phyloP scores from a whole-genome alignment of 2,888 invertebrate genomes.

The Cheiracanthium punctorium region DNA sequence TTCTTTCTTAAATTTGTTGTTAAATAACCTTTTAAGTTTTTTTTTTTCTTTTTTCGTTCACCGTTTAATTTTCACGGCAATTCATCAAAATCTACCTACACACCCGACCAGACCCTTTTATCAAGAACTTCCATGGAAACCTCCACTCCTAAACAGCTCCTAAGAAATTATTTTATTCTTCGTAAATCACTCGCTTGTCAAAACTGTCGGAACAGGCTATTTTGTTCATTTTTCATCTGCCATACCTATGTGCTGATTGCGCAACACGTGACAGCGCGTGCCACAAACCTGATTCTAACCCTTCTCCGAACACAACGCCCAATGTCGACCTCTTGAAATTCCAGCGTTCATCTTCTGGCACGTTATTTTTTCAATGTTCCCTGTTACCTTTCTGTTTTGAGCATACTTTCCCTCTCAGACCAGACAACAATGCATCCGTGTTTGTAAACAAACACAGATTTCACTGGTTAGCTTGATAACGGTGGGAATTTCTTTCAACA shows the following conservation, averaged over 20 bases:
- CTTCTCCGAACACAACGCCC: conserved; percentile 8
- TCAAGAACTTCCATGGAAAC: too few relatives aligned
- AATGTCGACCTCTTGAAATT: neutral
- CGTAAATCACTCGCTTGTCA: neutral
- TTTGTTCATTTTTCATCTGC: neutral
- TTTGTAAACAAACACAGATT: neutral
- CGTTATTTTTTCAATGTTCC: neutral
- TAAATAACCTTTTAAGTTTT: too few relatives aligned
- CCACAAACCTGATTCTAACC: conserved; percentile 11
- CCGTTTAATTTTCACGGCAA: too few relatives aligned
- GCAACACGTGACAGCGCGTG: neutral
- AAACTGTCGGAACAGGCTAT: neutral
- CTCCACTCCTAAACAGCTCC: too few relatives aligned
- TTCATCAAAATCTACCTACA: too few relatives aligned
- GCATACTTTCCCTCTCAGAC: neutral
- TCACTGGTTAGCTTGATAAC: too few relatives aligned
- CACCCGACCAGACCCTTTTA: too few relatives aligned
- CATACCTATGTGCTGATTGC: neutral
- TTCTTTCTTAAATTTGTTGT: too few relatives aligned
- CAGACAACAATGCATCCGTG: neutral
- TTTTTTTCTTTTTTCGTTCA: too few relatives aligned
- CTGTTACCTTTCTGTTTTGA: neutral
- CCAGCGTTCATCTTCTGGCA: neutral
- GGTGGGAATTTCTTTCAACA: too few relatives aligned
- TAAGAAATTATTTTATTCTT: too few relatives aligned